Evolutionary conservation across 2,888 invertebrate species (phyloP).

Genomic region (Orthosia gracilis): DNA sequence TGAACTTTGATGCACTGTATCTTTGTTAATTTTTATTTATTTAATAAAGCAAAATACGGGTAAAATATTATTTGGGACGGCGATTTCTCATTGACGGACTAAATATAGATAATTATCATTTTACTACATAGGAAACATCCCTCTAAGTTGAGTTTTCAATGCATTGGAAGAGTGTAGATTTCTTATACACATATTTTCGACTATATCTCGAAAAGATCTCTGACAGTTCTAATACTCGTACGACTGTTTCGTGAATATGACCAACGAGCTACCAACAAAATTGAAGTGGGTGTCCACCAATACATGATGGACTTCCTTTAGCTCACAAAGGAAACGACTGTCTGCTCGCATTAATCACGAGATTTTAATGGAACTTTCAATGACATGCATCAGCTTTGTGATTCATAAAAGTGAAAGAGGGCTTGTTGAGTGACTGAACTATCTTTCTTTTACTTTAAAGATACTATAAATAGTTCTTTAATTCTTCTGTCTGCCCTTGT

Average conservation of each 20-base stretch:
- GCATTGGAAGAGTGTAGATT: too few species aligned
- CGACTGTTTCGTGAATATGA: neutral
- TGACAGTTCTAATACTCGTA: slow-evolving; percentile 8
- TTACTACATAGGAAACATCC: too few species aligned
- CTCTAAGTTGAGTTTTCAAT: too few species aligned
- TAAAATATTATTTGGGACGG: too few species aligned
- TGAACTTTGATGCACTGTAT: too few species aligned
- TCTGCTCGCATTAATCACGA: slow-evolving; percentile 64
- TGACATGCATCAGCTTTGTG: slow-evolving; percentile 27
- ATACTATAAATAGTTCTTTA: neutral
- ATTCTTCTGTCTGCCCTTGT: neutral
- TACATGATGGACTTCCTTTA: slow-evolving; percentile 56
- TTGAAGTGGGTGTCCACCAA: slow-evolving; percentile 40
- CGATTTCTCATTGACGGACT: too few species aligned
- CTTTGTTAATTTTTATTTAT: too few species aligned
- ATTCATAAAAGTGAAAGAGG: slow-evolving; percentile 35
- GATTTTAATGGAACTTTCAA: slow-evolving; percentile 49
- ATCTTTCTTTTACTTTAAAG: neutral
- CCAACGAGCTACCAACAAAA: slow-evolving; percentile 18
- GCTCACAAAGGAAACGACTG: slow-evolving; percentile 59
- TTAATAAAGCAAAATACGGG: too few species aligned
- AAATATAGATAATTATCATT: too few species aligned
- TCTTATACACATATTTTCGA: too few species aligned
- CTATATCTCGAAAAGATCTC: neutral
- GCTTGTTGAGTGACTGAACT: slow-evolving; percentile 3